Base-by-base conservation (phyloP, 2,797 vertebrate species). In the Aselliscus stoliczkanus region DNA sequence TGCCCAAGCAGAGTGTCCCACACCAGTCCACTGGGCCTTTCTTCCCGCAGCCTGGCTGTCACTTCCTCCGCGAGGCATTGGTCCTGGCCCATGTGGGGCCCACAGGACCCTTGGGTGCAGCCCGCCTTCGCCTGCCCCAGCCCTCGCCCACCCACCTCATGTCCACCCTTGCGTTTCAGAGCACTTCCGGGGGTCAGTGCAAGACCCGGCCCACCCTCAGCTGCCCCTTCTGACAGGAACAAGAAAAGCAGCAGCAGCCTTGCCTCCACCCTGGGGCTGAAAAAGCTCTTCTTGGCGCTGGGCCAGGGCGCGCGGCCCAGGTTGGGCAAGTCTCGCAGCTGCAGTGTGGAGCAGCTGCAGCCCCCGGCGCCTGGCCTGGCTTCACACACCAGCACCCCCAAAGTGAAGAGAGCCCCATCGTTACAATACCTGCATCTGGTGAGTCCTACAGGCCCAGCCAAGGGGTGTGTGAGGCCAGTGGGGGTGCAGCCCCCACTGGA, bases 311-410 rank as follows among this genome's bases (percentile, higher is more conserved):
- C 98, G 0, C 97, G 98, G 90, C 98, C 98, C 94, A 98, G 95
- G 89, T 76, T 98, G 83, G 98, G 97, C 82, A 98, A 98, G 75
- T 98, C 98, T 90, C 98, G 97, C 77, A 98, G 98, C 96, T 98
- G 97, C 90, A 99, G 98, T 50, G 97, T 98, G 98, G 98, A 98
- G 96, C 98, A 98, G 96, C 98, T 99, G 34, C 97, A 96, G 70
- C 37, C 97, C 0, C 15, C 0, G 0, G 60, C 23, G 0, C 37
- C 65, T 1, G 42, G 79, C 77, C 0, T 13, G 0, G 0, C 47
- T 0, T 54, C 69, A 4, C 84, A 95, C 2, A 10, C 58, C 72
- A 88, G 82, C 8, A 31, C 54, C 47, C 69, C 90, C 0, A 21
- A 27, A 29, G 67, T 98, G 94, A 98, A 97, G 97, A 98, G 98